Base-by-base conservation (phyloP, 2,113 vertebrate genomes). In the Protomyctophum bolini region DNA sequence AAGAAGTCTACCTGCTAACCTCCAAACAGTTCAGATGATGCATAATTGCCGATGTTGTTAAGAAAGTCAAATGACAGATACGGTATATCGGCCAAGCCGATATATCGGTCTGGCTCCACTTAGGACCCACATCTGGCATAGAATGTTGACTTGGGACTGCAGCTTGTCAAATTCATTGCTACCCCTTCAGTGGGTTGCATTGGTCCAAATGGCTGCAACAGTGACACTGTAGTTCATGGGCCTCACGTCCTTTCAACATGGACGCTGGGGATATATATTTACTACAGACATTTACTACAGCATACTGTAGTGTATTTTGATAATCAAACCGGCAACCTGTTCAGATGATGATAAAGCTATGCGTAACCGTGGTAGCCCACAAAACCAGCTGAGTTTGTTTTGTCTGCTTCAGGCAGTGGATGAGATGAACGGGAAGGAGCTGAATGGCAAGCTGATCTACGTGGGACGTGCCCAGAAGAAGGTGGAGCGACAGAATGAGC, bases 401-500 rank as follows among this genome's bases (percentile, higher is more conserved):
- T 66, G 6, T 49, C 67, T 46, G 0, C 62, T 33, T 10, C 72
- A 99, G 97, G 97, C 97, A 29, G 97, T 98, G 66, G 97, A 99
- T 87, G 97, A 99, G 80, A 99, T 99, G 96, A 99, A 99, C 28
- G 97, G 97, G 12, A 98, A 98, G 76, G 97, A 99, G 82, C 74
- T 98, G 58, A 98, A 97, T 56, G 97, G 97, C 64, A 98, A 97
- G 85, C 94, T 95, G 76, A 96, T 99, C 78, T 99, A 98, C 0
- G 98, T 99, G 61, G 96, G 97, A 45, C 95, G 98, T 7, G 98
- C 98, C 75, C 98, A 99, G 94, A 99, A 98, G 92, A 99, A 99
- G 79, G 94, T 97, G 79, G 97, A 99, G 87, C 93, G 97, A 7
- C 96, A 98, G 92, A 97, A 96, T 0, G 96, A 98, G 87, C 96